Evolutionary conservation across 2,113 vertebrate species (phyloP).

Genomic region (Corvus hawaiiensis): DNA sequence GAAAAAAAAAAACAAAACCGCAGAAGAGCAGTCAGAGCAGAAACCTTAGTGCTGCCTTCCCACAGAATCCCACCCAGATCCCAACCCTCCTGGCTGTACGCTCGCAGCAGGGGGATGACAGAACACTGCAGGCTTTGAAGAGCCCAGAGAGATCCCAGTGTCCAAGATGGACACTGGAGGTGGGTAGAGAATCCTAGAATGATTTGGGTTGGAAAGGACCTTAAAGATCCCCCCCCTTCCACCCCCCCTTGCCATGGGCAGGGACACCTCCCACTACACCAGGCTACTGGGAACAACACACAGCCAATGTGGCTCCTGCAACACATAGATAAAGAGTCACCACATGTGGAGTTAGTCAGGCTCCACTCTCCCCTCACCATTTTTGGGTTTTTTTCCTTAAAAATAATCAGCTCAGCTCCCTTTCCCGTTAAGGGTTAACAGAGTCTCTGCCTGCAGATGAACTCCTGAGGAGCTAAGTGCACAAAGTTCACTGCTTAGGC

Average conservation of each 20-base stretch:
- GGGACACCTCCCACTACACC: not conserved
- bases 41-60: not conserved
- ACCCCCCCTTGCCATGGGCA: not conserved
- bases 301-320: not conserved
- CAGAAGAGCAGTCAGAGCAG: not conserved
- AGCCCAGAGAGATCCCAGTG: not conserved
- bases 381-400: not conserved
- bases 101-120: not conserved
- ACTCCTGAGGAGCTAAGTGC: not conserved
- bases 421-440: not conserved
- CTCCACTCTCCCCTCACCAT: not conserved
- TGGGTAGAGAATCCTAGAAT: not conserved
- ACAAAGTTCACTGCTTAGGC: conserved; percentile 35
- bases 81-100: not conserved
- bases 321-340: not conserved
- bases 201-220: not conserved
- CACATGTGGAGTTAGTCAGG: not conserved
- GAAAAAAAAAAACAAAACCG: too few species aligned
- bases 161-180: not conserved
- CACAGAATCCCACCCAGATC: not conserved
- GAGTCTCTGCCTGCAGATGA: not conserved
- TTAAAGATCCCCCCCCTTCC: not conserved
- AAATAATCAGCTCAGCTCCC: not conserved
- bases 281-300: not conserved
- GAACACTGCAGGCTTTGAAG: not conserved